Evolutionary conservation across 1,140 invertebrate genomes (phyloP).

Genomic region (Eumaeus atala): DNA sequence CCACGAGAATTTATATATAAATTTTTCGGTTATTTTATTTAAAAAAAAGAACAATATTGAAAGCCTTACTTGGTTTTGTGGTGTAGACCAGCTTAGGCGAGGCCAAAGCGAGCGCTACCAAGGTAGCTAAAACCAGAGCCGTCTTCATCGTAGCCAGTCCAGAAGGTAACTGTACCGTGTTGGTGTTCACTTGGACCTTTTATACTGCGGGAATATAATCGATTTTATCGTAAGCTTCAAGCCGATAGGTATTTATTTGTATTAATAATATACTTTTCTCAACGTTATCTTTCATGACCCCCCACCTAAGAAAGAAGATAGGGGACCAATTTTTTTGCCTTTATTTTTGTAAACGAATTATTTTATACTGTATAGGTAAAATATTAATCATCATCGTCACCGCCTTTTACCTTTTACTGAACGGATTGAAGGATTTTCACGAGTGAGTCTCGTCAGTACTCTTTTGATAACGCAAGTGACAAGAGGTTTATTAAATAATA

Average conservation of each 20-base stretch:
- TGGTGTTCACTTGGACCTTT: constrained; percentile 16
- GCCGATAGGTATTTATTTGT: constrained; percentile 5
- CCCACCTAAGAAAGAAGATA: background rate
- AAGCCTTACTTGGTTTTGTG: constrained; percentile 11
- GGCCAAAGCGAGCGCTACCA: constrained; percentile 20
- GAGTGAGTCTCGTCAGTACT: no score
- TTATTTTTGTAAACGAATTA: background rate
- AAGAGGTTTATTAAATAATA: no score
- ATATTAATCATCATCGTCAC: no score
- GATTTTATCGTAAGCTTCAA: constrained; percentile 11
- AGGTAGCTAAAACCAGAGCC: constrained; percentile 27
- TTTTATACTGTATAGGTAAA: no score
- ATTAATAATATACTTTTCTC: constrained; percentile 7
- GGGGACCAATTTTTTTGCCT: background rate
- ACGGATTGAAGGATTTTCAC: no score
- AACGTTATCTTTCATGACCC: constrained; percentile 3
- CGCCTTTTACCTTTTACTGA: no score
- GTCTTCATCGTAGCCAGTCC: constrained; percentile 29
- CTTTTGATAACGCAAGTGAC: no score
- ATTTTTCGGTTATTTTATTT: no score
- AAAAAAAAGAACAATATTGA: background rate
- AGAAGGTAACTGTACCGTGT: constrained; percentile 27
- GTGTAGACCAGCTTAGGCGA: constrained; percentile 14
- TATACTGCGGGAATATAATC: constrained; percentile 28
- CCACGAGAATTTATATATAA: no score